These are phyloP conservation scores for Byasa hedistus DNA, from an alignment of 2,888 invertebrate species.

Conservation along the genomic window DNA sequence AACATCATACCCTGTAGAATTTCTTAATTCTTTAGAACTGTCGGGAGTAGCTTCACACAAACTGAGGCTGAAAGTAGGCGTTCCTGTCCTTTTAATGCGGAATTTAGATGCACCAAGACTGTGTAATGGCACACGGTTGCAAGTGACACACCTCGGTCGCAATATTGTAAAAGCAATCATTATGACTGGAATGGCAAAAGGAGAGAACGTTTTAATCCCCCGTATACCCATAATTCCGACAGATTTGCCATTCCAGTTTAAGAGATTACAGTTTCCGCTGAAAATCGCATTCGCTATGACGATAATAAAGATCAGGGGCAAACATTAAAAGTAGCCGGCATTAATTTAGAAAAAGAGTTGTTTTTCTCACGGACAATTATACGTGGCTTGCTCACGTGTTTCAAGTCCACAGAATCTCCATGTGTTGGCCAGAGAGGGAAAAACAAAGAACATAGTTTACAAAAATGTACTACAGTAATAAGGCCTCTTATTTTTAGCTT, in stretches of 20 bases:
- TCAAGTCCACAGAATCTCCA: too few relatives aligned
- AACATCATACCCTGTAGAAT: slow-evolving; percentile 19
- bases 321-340: slow-evolving; percentile 12
- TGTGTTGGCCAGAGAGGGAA: too few relatives aligned
- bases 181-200: slow-evolving; percentile 33
- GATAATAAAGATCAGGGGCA: too few relatives aligned
- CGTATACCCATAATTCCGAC: slow-evolving; percentile 32
- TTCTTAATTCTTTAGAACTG: slow-evolving; percentile 8
- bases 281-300: neutral
- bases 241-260: slow-evolving; percentile 32
- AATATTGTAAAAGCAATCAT: slow-evolving; percentile 32
- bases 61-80: too few relatives aligned
- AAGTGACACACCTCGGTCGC: slow-evolving; percentile 21
- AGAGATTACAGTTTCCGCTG: slow-evolving; percentile 13
- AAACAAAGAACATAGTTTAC: too few relatives aligned
- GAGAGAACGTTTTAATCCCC: slow-evolving; percentile 32
- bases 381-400: neutral
- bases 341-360: slow-evolving; percentile 16
- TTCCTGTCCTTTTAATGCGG: too few relatives aligned
- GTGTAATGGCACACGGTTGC: too few relatives aligned
- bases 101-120: too few relatives aligned
- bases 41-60: neutral
- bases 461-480: too few relatives aligned
- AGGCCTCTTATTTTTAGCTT: too few relatives aligned
- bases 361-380: slow-evolving; percentile 22